Conservation (phyloP, 2,888 invertebrate species). For the Acrocera orbiculus region DNA sequence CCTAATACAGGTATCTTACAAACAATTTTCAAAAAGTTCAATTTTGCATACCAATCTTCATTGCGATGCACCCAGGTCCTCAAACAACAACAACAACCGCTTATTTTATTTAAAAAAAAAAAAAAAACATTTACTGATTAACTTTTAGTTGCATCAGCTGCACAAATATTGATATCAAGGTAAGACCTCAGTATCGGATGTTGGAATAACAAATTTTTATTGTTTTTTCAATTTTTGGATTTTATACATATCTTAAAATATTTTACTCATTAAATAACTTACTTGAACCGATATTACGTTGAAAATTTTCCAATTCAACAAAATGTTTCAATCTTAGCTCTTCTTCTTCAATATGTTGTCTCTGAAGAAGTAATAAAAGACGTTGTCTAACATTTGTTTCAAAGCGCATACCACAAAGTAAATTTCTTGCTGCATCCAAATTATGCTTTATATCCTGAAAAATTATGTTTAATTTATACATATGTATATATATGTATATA, state of each 20-base stretch:
- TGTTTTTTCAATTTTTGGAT: no score
- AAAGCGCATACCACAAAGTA: slow-evolving; percentile 25
- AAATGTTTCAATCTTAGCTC: slow-evolving; percentile 29
- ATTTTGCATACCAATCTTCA: no score
- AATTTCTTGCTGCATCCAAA: slow-evolving; percentile 26
- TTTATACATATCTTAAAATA: no score
- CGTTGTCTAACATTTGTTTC: slow-evolving; percentile 29
- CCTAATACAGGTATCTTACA: no score
- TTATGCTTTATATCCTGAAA: slow-evolving; percentile 29
- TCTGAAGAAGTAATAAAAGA: slow-evolving; percentile 25
- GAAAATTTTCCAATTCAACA: slow-evolving; percentile 30
- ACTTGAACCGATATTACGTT: slow-evolving; percentile 27
- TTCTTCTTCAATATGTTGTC: slow-evolving; percentile 31
- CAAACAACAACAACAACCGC: not conserved
- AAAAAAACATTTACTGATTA: not conserved
- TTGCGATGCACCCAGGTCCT: no score
- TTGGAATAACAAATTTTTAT: no score
- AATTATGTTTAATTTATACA: no score
- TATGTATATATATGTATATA: no score
- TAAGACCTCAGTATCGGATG: no score
- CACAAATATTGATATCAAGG: no score
- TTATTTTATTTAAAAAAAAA: not conserved
- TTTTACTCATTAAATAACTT: slow-evolving; percentile 13
- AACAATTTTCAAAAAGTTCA: no score
- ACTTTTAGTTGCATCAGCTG: not conserved